Evolutionary conservation across 2,888 invertebrate species (phyloP), one percentile per base, ranked within the genome.

Genomic region (Pachycephus smyrnensis): DNA sequence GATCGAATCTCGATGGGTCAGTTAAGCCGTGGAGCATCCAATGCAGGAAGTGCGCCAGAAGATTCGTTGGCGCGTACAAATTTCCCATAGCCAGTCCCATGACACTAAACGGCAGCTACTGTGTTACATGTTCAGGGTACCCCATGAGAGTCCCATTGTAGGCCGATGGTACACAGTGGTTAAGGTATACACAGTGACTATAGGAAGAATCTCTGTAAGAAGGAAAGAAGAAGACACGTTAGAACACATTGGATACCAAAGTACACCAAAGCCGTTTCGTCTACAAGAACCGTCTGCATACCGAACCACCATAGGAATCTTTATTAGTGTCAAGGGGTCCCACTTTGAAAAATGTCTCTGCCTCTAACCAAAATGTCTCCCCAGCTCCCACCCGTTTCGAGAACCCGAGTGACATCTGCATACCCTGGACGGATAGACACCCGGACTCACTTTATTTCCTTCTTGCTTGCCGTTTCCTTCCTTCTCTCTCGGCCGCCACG

Each of bases 251-350:
- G 80, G 80, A 80, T 78, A 80, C 78, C 79, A 79, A 82, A 81
- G 79, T 82, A 82, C 84, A 83, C 82, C 83, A 82, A 82, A 80
- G 40, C 40, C 40, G 40, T 23, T 80, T 84, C 83, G 83, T 84
- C 85, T 84, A 82, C 83, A 77, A 81, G 82, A 78, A 83, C 80
- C 82, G 82, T 77, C 79, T 80, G 80, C 79, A 81, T 81, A 81
- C 79, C 79, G 78, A 82, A 82, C 83, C 79, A 83, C 79, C 81
- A 78, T 80, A 75, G 84, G 86, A 87, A 86, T 87, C 86, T 88
- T 88, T 87, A 87, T 88, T 88, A 87, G 87, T 86, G 86, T 87
- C 86, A 85, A 86, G 86, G 81, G 86, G 85, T 75, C 76, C 79
- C 80, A 55, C 83, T 80, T 82, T 87, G 84, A 87, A 86, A 88